phyloP scores from a whole-genome alignment of 2,888 invertebrate genomes.

The Dynastes grantii region DNA sequence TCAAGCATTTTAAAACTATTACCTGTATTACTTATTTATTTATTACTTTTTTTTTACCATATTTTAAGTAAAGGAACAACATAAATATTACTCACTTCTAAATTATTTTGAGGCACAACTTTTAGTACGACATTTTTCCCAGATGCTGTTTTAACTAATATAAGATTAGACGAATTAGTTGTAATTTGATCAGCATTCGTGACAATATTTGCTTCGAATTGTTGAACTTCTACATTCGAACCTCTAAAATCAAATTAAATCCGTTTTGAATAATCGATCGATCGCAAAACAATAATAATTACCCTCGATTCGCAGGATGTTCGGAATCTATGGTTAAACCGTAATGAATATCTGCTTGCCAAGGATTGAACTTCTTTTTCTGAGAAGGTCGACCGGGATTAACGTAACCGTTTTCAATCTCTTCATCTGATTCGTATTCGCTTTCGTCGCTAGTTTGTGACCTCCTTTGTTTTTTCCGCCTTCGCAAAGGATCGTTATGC shows the following conservation, averaged over 20 bases:
- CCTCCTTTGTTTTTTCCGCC: constrained; percentile 61
- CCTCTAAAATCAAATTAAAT: constrained; percentile 51
- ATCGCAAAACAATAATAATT: constrained; percentile 48
- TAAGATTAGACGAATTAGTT: constrained; percentile 66
- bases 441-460: constrained; percentile 59
- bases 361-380: constrained; percentile 67
- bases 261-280: background rate
- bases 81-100: constrained; percentile 53
- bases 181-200: constrained; percentile 59
- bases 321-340: constrained; percentile 65
- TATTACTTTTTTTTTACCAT: too few species aligned
- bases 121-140: constrained; percentile 69
- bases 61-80: too few species aligned
- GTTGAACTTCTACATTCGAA: constrained; percentile 57
- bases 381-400: constrained; percentile 52
- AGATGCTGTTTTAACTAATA: constrained; percentile 69
- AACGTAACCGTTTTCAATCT: constrained; percentile 52
- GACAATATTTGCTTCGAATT: constrained; percentile 56
- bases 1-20: too few species aligned
- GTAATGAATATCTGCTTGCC: constrained; percentile 70
- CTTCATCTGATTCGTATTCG: constrained; percentile 63
- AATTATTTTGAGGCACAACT: constrained; percentile 65
- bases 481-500: constrained; percentile 61
- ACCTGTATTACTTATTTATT: too few species aligned
- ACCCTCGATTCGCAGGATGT: constrained; percentile 65